phyloP scores from a whole-genome alignment of 2,113 vertebrate species.

The Heptranchias perlo region DNA sequence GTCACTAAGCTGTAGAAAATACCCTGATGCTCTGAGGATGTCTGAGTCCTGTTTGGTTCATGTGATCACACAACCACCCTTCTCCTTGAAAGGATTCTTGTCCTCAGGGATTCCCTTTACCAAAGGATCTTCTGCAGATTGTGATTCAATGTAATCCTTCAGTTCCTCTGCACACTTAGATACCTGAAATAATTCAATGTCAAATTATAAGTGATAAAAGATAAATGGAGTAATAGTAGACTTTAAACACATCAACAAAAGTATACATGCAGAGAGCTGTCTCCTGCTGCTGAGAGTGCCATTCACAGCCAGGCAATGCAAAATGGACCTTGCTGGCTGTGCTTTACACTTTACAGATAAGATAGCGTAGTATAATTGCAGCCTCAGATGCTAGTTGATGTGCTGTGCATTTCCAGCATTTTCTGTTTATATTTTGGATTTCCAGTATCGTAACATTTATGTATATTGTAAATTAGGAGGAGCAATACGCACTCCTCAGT shows the following conservation, averaged over 20 bases:
- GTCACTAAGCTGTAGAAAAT: conserved; percentile 11
- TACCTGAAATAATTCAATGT: conserved; percentile 59
- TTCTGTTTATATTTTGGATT: not conserved
- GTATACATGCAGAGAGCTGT: not conserved
- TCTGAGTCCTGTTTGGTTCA: conserved; percentile 49
- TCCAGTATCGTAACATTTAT: not conserved
- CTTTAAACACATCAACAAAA: not conserved
- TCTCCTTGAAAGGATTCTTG: conserved; percentile 96
- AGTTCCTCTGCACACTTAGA: conserved; percentile 96
- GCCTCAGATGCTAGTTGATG: not conserved
- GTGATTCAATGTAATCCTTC: conserved; percentile 80
- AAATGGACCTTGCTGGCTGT: not conserved
- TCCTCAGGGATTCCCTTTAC: conserved; percentile 93
- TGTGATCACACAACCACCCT: conserved; percentile 88
- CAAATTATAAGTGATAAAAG: not conserved
- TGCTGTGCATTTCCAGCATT: not conserved
- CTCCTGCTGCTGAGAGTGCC: not conserved
- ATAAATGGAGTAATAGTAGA: not conserved
- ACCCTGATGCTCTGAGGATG: not conserved
- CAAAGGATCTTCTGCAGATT: conserved; percentile 78
- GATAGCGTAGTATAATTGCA: not conserved
- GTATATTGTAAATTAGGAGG: not conserved
- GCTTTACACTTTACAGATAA: not conserved
- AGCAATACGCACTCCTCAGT: not conserved
- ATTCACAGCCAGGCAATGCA: not conserved